A percentile compares a stretch with the other conserved stretches of the same genome.
Evolutionary conservation across 2,113 vertebrate species (phyloP).

Genomic region (Illadopsis cleaveri): DNA sequence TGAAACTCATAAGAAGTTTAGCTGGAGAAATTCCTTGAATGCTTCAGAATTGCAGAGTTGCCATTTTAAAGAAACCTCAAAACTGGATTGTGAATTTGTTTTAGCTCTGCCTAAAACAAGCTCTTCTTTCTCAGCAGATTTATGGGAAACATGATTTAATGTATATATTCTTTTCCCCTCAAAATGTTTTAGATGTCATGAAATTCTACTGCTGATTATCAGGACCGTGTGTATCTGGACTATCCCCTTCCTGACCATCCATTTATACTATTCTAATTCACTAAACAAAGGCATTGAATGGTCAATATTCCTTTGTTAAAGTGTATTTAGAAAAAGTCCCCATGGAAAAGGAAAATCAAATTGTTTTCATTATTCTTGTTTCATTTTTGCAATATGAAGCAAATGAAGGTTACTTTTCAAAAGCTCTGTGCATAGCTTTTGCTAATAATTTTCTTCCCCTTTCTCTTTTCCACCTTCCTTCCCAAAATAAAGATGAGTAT

Average conservation of each 20-base stretch:
- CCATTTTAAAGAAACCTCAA: constrained; percentile 23
- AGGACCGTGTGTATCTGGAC: not conserved
- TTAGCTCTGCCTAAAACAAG: constrained; percentile 35
- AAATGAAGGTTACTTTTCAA: not conserved
- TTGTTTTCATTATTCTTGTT: not conserved
- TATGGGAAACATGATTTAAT: not conserved
- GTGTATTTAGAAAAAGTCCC: not conserved
- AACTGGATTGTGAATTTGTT: not conserved
- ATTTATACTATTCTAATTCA: not conserved
- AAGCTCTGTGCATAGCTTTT: not conserved
- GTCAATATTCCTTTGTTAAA: not conserved
- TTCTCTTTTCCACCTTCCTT: not conserved
- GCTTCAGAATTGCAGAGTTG: constrained; percentile 34
- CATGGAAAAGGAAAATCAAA: not conserved
- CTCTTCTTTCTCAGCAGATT: not conserved
- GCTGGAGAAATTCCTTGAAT: constrained; percentile 62
- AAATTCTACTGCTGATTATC: not conserved
- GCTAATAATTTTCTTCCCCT: not conserved
- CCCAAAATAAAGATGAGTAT: not conserved
- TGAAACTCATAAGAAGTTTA: constrained; percentile 25
- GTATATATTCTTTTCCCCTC: not conserved
- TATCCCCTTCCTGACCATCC: not conserved
- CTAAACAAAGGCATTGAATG: not conserved
- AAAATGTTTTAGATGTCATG: not conserved
- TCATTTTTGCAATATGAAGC: not conserved